Base-by-base conservation (phyloP, 2,113 vertebrate genomes). In the Tetrao urogallus region DNA sequence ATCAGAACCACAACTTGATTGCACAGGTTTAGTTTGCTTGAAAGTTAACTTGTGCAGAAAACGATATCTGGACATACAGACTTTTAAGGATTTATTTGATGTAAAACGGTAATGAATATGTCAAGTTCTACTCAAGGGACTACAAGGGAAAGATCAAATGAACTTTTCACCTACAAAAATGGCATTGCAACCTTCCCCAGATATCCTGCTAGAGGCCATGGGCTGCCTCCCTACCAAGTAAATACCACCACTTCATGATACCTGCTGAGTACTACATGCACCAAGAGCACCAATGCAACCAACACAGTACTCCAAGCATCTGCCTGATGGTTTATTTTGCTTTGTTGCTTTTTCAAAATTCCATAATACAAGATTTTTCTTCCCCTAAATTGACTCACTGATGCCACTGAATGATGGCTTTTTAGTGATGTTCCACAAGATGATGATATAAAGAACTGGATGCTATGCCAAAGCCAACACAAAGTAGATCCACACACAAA, bases 201-300 rank as follows among this genome's bases (percentile, higher is more conserved):
- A 69, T 11, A 36, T 63, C 21, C 32, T 65, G 12, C 25, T 16
- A 65, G 20, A 2, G 1, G 30, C 56, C 4, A 7, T 5, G 7
- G 6, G 7, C 43, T 38, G 2, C 45, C 11, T 40, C 65, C 32
- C 19, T 12, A 61, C 30, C 21, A 11, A 4, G 12, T 38, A 2
- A 40, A 25, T 36, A 38, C 40, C 16, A 38, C 4, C 47, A 61
- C 36, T 47, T 71, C 0, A 0, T 8, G 3, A 38, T 2, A 32
- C 4, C 18, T 43, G 32, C 34, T 22, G 19, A n/a, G 24, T 4
- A 3, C 38, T 11, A 16, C 2, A 3, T 5, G 18, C 40, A 43
- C 72, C 38, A 28, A 21, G 28, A 86, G 40, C 64, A 83, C 8
- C 36, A 43, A 28, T 47, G 67, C 69, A 75, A 11, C 28, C 10